Evolutionary conservation across 2,113 vertebrate genomes (phyloP), one percentile per base, ranked within the genome.

Genomic region (Barbus barbus): DNA sequence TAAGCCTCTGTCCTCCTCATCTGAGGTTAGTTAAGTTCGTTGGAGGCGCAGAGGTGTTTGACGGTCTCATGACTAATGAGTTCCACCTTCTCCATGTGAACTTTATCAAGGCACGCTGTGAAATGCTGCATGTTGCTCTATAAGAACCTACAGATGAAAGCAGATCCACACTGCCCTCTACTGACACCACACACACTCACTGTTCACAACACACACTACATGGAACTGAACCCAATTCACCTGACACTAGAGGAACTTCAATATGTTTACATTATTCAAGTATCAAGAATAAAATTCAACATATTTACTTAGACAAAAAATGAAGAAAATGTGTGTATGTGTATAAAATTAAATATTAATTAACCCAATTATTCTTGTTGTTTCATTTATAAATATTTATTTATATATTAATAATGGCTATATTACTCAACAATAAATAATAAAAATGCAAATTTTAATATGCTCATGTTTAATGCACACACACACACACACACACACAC

Each of bases 81-180:
- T 11, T 75, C 26, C 73, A 51, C 8, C 48, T 73, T 73, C 69
- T 73, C 38, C 69, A 26, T 44, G 44, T 53, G 73, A 75, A 28
- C 73, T 75, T 75, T 75, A 51, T 51, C 8, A 51, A 75, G 22
- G 38, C 71, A 2, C 0, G 18, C 16, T 76, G 41, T 26, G 73
- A 53, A 28, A 76, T 31, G 26, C 6, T 53, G 14, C n/a, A 16
- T 53, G 73, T 26, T 14, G 12, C 71, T 73, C 41, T 26, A 26
- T 73, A 46, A 46, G 41, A 18, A 71, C 20, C 18, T 65, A 0
- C 9, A 58, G 75, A 60, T 4, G 20, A 78, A 48, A 8, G 4
- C 61, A 81, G 44, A 81, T 9, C n/a, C 44, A 82, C 65, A 53
- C 79, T 82, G 79, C 65, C 79, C 65, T 82, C 79, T 82, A 71